A percentile compares a stretch with the other conserved stretches of the same genome.
phyloP scores from a whole-genome alignment of 1,140 invertebrate species.

The Cylas formicarius region DNA sequence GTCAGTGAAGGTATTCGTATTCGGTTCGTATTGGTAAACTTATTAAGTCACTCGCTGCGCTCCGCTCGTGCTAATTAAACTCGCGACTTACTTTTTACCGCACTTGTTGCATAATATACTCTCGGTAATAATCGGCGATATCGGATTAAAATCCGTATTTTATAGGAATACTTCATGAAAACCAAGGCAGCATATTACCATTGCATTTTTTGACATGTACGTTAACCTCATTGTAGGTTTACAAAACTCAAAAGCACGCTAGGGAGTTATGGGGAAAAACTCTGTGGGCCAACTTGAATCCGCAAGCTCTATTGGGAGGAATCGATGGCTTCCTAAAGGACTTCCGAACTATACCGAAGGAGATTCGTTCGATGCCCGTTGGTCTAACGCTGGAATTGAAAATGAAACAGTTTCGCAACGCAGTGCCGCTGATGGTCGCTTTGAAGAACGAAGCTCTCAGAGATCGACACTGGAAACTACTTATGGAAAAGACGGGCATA shows the following conservation, averaged over 20 bases:
- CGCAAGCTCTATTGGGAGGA: constrained; percentile 73
- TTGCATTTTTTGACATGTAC: no score
- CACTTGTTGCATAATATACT: no score
- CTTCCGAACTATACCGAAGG: constrained; percentile 57
- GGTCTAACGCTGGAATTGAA: constrained; percentile 64
- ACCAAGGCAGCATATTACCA: no score
- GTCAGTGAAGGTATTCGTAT: no score
- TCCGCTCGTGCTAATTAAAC: no score
- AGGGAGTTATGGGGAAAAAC: constrained; percentile 76
- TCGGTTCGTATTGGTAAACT: no score
- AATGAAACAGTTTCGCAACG: constrained; percentile 83
- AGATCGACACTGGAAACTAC: constrained; percentile 78
- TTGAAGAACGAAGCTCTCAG: constrained; percentile 84
- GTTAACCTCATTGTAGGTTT: no score
- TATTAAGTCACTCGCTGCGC: no score
- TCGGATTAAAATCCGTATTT: no score
- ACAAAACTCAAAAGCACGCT: constrained; percentile 67
- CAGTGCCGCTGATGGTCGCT: constrained; percentile 82
- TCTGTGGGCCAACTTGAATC: constrained; percentile 79
- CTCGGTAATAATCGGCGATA: no score
- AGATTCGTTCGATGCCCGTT: constrained; percentile 50
- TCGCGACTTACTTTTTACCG: no score
- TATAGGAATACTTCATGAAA: no score
- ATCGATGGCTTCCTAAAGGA: constrained; percentile 79
- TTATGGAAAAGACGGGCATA: constrained; percentile 80